phyloP scores from a whole-genome alignment of 2,888 invertebrate genomes.

The Nemotelus pantherinus region DNA sequence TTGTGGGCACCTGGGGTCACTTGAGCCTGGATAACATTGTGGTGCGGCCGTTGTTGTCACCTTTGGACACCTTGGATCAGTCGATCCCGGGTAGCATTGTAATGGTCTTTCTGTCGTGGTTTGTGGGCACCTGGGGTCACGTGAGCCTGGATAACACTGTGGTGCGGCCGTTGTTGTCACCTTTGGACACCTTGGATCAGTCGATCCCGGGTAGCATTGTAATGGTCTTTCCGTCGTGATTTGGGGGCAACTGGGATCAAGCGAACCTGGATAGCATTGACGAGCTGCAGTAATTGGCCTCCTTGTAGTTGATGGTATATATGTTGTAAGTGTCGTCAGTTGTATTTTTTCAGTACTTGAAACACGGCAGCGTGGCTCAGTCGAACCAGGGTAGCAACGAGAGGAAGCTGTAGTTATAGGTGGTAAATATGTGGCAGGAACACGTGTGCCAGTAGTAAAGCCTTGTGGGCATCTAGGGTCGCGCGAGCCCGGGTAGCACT shows the following conservation, averaged over 20 bases:
- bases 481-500: constrained; percentile 60
- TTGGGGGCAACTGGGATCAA: constrained; percentile 56
- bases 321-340: not conserved
- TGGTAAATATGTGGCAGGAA: constrained; percentile 9
- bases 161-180: constrained; percentile 47
- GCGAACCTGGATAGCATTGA: constrained; percentile 55
- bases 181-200: constrained; percentile 53
- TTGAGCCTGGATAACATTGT: constrained; percentile 56
- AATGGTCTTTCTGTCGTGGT: constrained; percentile 48
- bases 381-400: constrained; percentile 56
- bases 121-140: constrained; percentile 58
- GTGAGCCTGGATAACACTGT: constrained; percentile 55
- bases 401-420: constrained; percentile 53
- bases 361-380: constrained; percentile 58
- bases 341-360: not conserved
- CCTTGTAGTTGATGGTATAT: constrained; percentile 51
- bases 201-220: constrained; percentile 56
- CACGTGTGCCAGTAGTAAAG: constrained; percentile 45
- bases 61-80: constrained; percentile 58
- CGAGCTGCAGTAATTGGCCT: constrained; percentile 55
- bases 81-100: constrained; percentile 61
- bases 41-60: constrained; percentile 56
- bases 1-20: constrained; percentile 57
- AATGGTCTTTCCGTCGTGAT: constrained; percentile 30
- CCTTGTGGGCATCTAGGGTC: constrained; percentile 61